Evolutionary conservation across 2,113 vertebrate species (phyloP), one percentile per base, ranked within the genome.

Genomic region (Myodes glareolus): DNA sequence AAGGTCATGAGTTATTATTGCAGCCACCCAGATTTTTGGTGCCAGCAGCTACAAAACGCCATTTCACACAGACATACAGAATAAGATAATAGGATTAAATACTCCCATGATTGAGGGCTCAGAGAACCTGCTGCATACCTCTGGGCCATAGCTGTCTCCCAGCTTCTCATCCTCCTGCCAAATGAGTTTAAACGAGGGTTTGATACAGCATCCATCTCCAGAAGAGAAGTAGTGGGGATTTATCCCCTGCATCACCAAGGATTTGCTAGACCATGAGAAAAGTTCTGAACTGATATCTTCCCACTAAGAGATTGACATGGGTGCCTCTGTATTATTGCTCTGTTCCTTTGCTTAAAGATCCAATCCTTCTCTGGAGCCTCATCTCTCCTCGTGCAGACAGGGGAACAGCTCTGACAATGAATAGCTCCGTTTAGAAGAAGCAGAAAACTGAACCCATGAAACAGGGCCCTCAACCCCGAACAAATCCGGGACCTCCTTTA

Each of bases 341-440:
- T 86, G 84, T 97, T 92, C 80, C 78, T 97, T 55, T 55, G 12
- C 88, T 95, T 91, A 86, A 50, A 92, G 73, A 94, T 65, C 72
- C 42, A 94, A 68, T 91, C 72, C 90, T 91, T 92, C 94, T 86
- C 95, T 88, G 80, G 85, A 63, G 78, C 47, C 61, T 72, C 91
- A 67, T 88, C 52, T n/a, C 45, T 90, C 55, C 2, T 52, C 31
- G 47, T 39, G 50, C 73, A 58, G 77, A 90, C 29, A 87, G 86
- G 89, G 25, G n/a, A 91, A 52, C 63, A 68, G 42, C 58, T 94
- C 90, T 73, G 39, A 73, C 14, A 88, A 73, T 65, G 39, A 97
- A 94, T 85, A 96, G 70, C 92, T 95, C 52, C 52, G 13, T 92
- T 88, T 86, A 61, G 36, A 65, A n/a, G 50, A 29, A 76, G 11